phyloP scores from a whole-genome alignment of 2,888 invertebrate genomes.

The Apomyelois bistriatella region DNA sequence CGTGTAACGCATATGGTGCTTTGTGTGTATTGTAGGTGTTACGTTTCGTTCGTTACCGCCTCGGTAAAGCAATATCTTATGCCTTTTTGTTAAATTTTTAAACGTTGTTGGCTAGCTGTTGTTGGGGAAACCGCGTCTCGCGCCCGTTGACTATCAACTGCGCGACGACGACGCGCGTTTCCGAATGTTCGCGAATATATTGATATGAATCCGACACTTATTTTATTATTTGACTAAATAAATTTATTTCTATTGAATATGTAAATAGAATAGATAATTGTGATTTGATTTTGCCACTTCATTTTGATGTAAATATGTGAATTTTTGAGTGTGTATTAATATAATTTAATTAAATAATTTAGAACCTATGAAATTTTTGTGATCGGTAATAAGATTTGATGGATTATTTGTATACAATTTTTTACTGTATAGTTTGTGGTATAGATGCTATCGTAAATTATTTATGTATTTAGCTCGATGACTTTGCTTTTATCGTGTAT shows the following conservation, averaged over 20 bases:
- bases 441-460: constrained; percentile 50
- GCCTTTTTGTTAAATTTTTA: constrained; percentile 33
- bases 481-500: constrained; percentile 34
- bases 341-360: constrained; percentile 50
- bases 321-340: constrained; percentile 54
- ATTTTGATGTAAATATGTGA: constrained; percentile 72
- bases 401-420: constrained; percentile 64
- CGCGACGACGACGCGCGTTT: constrained; percentile 23
- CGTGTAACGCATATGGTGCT: constrained; percentile 68
- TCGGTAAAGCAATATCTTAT: constrained; percentile 48
- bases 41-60: constrained; percentile 29
- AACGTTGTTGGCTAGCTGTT: constrained; percentile 26
- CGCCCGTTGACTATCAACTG: not conserved
- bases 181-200: constrained; percentile 24
- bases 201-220: constrained; percentile 19
- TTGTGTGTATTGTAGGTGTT: constrained; percentile 49
- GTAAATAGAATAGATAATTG: constrained; percentile 64
- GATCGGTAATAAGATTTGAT: constrained; percentile 55
- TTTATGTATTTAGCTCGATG: constrained; percentile 50
- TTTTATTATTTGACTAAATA: constrained; percentile 28
- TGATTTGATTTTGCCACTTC: constrained; percentile 59
- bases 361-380: constrained; percentile 60
- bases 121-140: constrained; percentile 33
- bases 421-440: constrained; percentile 69
- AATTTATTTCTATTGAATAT: constrained; percentile 36